Percentiles rank a stretch among this genome's conserved stretches.
These are phyloP conservation scores for Calcarius lapponicus DNA, from an alignment of 2,797 vertebrate species.

Conservation along the genomic window DNA sequence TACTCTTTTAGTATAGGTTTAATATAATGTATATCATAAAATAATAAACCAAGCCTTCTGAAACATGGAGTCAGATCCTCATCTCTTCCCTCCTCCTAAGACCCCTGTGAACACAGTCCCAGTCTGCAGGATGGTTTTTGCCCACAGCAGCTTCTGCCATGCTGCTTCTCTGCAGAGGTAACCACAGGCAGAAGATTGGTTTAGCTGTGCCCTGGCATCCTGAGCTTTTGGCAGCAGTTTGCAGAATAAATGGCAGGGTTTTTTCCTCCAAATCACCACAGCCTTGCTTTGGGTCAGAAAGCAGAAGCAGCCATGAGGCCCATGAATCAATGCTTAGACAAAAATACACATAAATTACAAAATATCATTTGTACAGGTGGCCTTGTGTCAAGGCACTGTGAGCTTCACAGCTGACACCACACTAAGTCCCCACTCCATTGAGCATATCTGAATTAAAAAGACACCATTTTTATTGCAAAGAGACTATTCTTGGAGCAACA, in stretches of 20 bases:
- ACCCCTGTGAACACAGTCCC: too few relatives aligned
- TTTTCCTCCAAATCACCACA: not conserved
- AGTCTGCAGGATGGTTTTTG: not conserved
- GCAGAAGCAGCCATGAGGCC: not conserved
- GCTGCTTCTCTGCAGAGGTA: not conserved
- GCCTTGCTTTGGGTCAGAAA: not conserved
- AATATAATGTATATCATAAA: too few relatives aligned
- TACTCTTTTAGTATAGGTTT: too few relatives aligned
- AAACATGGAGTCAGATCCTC: too few relatives aligned
- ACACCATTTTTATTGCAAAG: not conserved
- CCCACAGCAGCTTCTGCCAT: not conserved
- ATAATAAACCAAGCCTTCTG: too few relatives aligned
- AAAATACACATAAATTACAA: not conserved
- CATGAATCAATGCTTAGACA: not conserved
- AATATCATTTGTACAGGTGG: not conserved
- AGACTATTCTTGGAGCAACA: not conserved
- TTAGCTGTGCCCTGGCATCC: not conserved
- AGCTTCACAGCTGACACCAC: not conserved
- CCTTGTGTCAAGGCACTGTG: not conserved
- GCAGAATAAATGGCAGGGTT: not conserved
- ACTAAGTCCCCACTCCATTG: not conserved
- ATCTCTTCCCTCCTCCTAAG: too few relatives aligned
- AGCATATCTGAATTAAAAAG: not conserved
- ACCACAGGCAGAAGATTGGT: not conserved
- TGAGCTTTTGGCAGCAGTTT: not conserved